Evolutionary conservation across 2,113 vertebrate genomes (phyloP).

Genomic region (Picathartes gymnocephalus): DNA sequence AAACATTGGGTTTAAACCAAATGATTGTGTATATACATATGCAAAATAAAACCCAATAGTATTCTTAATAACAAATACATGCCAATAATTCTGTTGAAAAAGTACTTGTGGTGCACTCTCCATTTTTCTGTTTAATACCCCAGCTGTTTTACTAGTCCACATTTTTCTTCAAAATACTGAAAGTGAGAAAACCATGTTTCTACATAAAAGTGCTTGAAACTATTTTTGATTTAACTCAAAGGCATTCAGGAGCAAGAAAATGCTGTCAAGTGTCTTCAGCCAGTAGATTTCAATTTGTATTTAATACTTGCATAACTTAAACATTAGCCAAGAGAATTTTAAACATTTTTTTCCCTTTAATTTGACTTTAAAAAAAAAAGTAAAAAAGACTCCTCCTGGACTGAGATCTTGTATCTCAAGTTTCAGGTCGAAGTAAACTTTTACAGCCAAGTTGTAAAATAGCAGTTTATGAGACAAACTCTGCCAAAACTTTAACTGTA

Average conservation of each 20-base stretch:
- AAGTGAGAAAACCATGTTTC: neutral
- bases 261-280: slow-evolving; percentile 24
- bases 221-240: slow-evolving; percentile 45
- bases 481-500: slow-evolving; percentile 72
- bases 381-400: slow-evolving; percentile 57
- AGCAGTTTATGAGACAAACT: slow-evolving; percentile 70
- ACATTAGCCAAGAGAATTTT: slow-evolving; percentile 64
- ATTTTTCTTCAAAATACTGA: neutral
- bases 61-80: slow-evolving; percentile 24
- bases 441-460: slow-evolving; percentile 72
- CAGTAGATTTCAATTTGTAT: slow-evolving; percentile 61
- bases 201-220: slow-evolving; percentile 14
- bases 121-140: slow-evolving; percentile 26
- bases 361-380: slow-evolving; percentile 37
- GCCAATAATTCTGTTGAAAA: neutral
- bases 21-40: slow-evolving; percentile 18
- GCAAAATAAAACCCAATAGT: neutral
- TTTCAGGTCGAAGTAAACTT: slow-evolving; percentile 74
- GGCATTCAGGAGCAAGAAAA: slow-evolving; percentile 22
- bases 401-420: slow-evolving; percentile 67
- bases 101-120: neutral
- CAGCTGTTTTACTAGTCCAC: neutral
- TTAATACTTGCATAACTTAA: slow-evolving; percentile 66
- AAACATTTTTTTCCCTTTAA: slow-evolving; percentile 54
- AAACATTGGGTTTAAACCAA: slow-evolving; percentile 41